Percentiles rank a stretch among this genome's conserved stretches.
These are phyloP conservation scores for Schlechtendalia chinensis DNA, from an alignment of 1,140 invertebrate genomes.

Conservation along the genomic window DNA sequence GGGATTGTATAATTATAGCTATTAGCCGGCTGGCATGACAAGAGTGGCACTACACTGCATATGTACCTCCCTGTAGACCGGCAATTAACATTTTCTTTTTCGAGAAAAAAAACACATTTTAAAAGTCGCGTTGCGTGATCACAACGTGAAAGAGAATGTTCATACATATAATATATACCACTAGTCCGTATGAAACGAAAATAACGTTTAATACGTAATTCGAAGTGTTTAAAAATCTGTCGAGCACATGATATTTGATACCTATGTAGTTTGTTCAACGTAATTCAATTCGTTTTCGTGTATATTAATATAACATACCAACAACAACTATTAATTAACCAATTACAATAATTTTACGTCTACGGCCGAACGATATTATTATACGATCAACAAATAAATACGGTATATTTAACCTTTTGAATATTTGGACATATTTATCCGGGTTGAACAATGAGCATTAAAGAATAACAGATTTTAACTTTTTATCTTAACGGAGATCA, in stretches of 20 bases:
- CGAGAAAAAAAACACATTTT: slow-evolving; percentile 15
- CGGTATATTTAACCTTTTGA: no score
- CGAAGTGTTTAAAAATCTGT: slow-evolving; percentile 2
- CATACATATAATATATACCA: neutral
- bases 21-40: slow-evolving; percentile 16
- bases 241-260: neutral
- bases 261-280: neutral
- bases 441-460: no score
- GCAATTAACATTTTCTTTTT: slow-evolving; percentile 37
- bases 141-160: slow-evolving; percentile 29
- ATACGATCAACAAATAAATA: neutral
- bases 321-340: no score
- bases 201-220: slow-evolving; percentile 20
- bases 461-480: no score
- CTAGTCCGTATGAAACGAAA: neutral
- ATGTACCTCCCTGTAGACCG: neutral
- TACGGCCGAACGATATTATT: neutral
- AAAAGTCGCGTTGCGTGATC: slow-evolving; percentile 17
- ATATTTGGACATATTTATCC: no score
- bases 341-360: neutral
- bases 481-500: no score
- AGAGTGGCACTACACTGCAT: neutral
- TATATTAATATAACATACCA: neutral
- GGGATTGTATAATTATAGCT: slow-evolving; percentile 32
- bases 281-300: neutral